Evolutionary conservation across 2,113 vertebrate species (phyloP).

Genomic region (Chaetodon auriga): DNA sequence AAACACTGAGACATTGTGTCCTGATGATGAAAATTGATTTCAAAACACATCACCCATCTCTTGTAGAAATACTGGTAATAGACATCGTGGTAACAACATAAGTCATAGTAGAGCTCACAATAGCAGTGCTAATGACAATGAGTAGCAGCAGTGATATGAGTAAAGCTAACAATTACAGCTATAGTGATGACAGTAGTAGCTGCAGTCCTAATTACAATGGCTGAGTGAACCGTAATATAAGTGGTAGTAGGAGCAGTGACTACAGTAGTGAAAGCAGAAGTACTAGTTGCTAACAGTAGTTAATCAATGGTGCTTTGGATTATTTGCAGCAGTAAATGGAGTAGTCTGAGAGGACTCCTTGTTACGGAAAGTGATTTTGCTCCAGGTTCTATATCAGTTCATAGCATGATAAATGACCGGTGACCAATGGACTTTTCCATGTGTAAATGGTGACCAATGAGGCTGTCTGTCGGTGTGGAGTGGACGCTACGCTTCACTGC

Average conservation of each 20-base stretch:
- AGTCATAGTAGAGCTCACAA: neutral
- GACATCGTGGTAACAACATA: neutral
- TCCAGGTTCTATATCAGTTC: neutral
- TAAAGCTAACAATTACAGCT: neutral
- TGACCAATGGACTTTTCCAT: conserved; percentile 8
- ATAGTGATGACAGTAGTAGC: neutral
- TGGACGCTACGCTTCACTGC: conserved; percentile 31
- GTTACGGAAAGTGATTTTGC: neutral
- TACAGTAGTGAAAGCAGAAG: neutral
- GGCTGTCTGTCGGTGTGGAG: conserved; percentile 24
- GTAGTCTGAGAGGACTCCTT: neutral
- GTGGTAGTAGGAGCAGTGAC: neutral
- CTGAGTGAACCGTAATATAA: neutral
- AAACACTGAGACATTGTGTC: no score
- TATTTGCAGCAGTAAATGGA: neutral
- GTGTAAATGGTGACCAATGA: conserved; percentile 62
- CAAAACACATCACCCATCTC: neutral
- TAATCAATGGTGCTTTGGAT: neutral
- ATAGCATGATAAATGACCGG: conserved; percentile 36
- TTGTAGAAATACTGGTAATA: neutral
- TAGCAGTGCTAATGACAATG: neutral
- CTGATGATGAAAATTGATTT: neutral
- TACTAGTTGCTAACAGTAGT: neutral
- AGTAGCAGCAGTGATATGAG: neutral
- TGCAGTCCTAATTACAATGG: neutral